phyloP scores from a whole-genome alignment of 2,888 invertebrate genomes.

The Cepaea hortensis region DNA sequence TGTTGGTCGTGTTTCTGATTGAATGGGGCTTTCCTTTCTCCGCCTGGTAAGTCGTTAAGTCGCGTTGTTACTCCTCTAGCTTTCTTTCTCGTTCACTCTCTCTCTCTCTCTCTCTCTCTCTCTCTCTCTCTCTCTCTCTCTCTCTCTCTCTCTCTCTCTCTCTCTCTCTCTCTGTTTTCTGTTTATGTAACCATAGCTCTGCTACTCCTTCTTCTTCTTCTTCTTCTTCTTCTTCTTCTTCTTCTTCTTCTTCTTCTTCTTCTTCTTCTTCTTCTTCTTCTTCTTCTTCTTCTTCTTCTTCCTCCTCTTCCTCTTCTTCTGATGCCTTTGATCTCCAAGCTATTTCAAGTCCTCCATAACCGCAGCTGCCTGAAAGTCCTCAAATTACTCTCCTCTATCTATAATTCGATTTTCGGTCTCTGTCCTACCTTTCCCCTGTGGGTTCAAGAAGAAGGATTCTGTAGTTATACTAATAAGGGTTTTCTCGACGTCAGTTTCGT shows the following conservation, averaged over 20 bases:
- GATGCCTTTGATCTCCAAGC: background rate
- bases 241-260: constrained; percentile 1
- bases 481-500: too few relatives aligned
- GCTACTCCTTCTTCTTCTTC: background rate
- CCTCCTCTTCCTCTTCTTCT: background rate
- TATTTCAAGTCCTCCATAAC: too few relatives aligned
- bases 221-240: background rate
- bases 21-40: too few relatives aligned
- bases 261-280: background rate
- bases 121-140: too few relatives aligned
- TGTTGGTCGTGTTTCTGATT: too few relatives aligned
- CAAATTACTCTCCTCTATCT: too few relatives aligned
- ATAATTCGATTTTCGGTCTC: too few relatives aligned
- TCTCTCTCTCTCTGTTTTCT: background rate
- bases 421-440: too few relatives aligned
- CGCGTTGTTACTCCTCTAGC: background rate
- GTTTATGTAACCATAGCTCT: background rate
- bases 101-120: background rate
- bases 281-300: background rate
- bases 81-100: background rate
- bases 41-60: too few relatives aligned
- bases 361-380: too few relatives aligned
- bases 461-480: too few relatives aligned
- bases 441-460: too few relatives aligned
- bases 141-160: background rate